These are phyloP conservation scores for Dichetophora obliterata DNA, from an alignment of 2,888 invertebrate species.

Conservation along the genomic window DNA sequence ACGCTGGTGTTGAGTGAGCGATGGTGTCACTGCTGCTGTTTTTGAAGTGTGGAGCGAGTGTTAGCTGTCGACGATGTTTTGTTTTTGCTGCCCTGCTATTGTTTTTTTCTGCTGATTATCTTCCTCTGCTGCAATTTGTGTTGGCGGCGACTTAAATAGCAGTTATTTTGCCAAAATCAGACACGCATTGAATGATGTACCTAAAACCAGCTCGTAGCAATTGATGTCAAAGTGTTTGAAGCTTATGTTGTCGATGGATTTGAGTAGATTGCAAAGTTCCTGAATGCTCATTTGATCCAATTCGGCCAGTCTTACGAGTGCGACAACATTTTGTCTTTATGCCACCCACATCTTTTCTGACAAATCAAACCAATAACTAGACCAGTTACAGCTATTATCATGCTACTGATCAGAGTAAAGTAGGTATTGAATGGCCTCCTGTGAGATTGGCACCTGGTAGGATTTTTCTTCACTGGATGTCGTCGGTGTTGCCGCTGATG, in stretches of 20 bases:
- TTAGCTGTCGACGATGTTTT: no score
- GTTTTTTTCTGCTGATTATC: not conserved
- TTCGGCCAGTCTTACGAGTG: constrained; percentile 68
- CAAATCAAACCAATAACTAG: constrained; percentile 67
- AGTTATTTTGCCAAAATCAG: constrained; percentile 61
- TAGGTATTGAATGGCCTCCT: constrained; percentile 65
- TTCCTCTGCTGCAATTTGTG: not conserved
- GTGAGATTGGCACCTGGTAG: constrained; percentile 65
- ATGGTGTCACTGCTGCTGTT: no score
- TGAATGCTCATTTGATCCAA: constrained; percentile 60
- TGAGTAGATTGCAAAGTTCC: constrained; percentile 65
- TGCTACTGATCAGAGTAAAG: constrained; percentile 68
- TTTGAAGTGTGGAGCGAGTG: no score
- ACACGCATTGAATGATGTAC: constrained; percentile 67
- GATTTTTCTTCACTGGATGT: constrained; percentile 53
- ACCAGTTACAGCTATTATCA: constrained; percentile 66
- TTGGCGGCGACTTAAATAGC: constrained; percentile 50
- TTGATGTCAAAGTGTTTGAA: constrained; percentile 66
- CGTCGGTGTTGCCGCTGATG: not conserved
- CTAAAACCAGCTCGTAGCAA: constrained; percentile 66
- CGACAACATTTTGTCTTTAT: constrained; percentile 69
- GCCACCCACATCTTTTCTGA: constrained; percentile 67
- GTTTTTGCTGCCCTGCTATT: not conserved
- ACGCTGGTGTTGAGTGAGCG: no score
- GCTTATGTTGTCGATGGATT: constrained; percentile 67